These are phyloP conservation scores for Antechinus stuartii DNA, from an alignment of 2,113 vertebrate genomes.

Conservation along the genomic window DNA sequence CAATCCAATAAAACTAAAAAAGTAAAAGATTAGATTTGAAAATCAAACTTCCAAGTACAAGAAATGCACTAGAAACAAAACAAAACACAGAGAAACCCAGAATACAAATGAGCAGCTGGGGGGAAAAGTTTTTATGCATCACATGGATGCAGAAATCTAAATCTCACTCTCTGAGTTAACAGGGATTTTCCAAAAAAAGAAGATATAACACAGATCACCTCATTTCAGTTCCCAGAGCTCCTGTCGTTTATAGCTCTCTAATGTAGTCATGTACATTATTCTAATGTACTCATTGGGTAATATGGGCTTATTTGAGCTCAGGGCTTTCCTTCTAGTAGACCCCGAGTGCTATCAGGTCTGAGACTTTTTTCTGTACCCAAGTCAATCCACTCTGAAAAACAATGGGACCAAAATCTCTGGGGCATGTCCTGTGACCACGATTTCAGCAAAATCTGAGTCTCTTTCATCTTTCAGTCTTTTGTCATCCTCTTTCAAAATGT, in stretches of 20 bases:
- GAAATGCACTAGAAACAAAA: no score
- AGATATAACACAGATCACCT: not conserved
- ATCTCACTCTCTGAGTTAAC: no score
- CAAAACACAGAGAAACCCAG: no score
- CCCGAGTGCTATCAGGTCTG: no score
- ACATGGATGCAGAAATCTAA: no score
- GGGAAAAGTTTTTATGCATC: no score
- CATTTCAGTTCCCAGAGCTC: not conserved
- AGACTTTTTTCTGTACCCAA: not conserved
- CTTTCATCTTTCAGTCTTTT: not conserved
- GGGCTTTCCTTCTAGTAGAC: not conserved
- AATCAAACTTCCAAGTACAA: no score
- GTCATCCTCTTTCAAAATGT: not conserved
- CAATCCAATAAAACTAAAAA: no score
- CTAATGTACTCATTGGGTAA: not conserved
- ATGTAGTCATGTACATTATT: not conserved
- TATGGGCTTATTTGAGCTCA: not conserved
- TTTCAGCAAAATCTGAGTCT: not conserved
- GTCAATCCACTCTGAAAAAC: no score
- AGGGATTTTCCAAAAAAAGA: not conserved
- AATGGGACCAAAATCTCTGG: not conserved
- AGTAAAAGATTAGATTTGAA: no score
- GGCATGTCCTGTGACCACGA: not conserved
- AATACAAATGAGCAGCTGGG: no score
- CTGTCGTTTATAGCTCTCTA: not conserved